Base-by-base conservation (phyloP, 2,888 invertebrate genomes). In the Mythimna lalbum region DNA sequence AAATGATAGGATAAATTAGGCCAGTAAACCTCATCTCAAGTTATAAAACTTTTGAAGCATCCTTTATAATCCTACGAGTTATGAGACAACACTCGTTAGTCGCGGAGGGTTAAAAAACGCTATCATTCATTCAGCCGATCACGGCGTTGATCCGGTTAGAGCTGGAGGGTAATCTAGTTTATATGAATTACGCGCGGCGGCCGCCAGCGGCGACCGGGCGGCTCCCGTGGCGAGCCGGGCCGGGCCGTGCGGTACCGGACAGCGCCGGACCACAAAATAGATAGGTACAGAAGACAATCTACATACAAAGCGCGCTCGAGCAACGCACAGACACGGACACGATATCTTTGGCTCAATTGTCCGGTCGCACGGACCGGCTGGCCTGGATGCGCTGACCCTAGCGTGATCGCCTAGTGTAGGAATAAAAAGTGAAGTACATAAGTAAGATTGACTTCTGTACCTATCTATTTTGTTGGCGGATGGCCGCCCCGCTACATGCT, bases 141-240 rank as follows among this genome's bases (percentile, higher is more conserved):
- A 66, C 63, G 59, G 62, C 57, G 53, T 59, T 80, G 62, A 75
- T 80, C 73, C 67, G 71, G 75, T 78, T 78, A 74, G 49, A 76
- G 65, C 78, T 62, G 69, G 68, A 68, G 23, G 52, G 57, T 78
- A 80, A 86, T 76, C 76, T 73, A 62, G 68, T 79, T 81, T 64
- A 56, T 68, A 61, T 62, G 53, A 69, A 79, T 76, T 52, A 68
- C 62, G 57, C 57, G 60, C 60, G 63, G 39, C 39, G 27, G 55
- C 17, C 17, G 62, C 7, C 63, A 52, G 21, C 39, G 52, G 47
- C 36, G 57, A 19, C 19, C 19, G 47, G 47, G 19, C 19, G 47
- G 43, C 47, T n/a, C 2, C 17, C 43, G 55, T 17, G 23, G 10
- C 56, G 52, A 55, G n/a, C 56, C 21, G 23, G 39, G 19, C 12